Evolutionary conservation across 2,888 invertebrate genomes (phyloP), one percentile per base, ranked within the genome.

Genomic region (Trichopoda pennipes): DNA sequence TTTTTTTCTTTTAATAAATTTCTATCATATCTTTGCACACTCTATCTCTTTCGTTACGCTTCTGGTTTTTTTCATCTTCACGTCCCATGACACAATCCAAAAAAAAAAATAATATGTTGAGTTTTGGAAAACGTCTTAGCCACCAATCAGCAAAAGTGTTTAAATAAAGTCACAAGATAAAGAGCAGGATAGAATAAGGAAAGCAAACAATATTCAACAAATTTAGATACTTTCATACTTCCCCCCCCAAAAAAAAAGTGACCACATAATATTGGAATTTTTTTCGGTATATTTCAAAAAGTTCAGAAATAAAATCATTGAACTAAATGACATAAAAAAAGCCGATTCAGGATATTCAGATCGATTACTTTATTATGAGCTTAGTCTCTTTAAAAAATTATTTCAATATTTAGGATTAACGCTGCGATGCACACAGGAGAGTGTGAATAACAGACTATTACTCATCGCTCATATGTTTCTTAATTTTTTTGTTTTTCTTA

Each of bases 31-130:
- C 74, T 78, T 51, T 78, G 61, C 60, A 42, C 61, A 83, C 86
- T 87, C 89, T 88, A 88, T 89, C 88, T 88, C 88, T 89, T 88
- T 88, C 87, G 88, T 88, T 89, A 89, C 88, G 88, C 88, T 88
- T 89, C 88, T 88, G 88, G 88, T 88, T 89, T 89, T 89, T 87
- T 86, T 85, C 84, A 3, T 85, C 38, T 51, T 49, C 74, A 51
- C 17, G 12, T 32, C 56, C 17, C 28, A 66, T 42, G 63, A 74
- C 32, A 58, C 42, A 80, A 69, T 63, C 64, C 12, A 56, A 72
- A 49, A 53, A 81, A 73, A 70, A 56, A 72, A 49, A 53, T 76
- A 73, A 70, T 49, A 64, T 21, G 4, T 60, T 68, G 64, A 68
- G 28, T 58, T 51, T 68, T 53, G 51, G 53, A 66, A 82, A 74